Evolutionary conservation across 2,797 vertebrate genomes (phyloP).

Genomic region (Synaphobranchus kaupii): DNA sequence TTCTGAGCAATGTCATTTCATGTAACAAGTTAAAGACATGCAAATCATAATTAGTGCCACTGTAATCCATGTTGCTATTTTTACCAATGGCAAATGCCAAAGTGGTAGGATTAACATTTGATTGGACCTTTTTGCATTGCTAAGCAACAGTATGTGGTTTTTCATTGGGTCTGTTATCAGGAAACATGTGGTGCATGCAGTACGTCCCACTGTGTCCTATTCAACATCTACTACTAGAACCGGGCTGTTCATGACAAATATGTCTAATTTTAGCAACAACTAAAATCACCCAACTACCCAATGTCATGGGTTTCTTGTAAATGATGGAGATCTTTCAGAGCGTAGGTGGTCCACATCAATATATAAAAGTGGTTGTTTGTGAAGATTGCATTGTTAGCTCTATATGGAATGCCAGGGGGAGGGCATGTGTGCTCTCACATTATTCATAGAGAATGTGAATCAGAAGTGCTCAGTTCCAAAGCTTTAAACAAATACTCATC

Average conservation of each 20-base stretch:
- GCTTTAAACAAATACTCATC: conserved; percentile 44
- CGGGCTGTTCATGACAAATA: conserved; percentile 7
- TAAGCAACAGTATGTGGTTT: background rate
- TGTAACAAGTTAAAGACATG: too few relatives aligned
- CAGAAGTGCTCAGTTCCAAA: conserved; percentile 17
- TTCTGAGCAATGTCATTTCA: too few relatives aligned
- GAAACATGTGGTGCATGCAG: background rate
- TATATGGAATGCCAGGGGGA: conserved; percentile 31
- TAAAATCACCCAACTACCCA: conserved; percentile 20
- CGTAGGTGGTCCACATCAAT: conserved; percentile 3
- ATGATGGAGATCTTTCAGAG: conserved; percentile 29
- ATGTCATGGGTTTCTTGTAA: conserved; percentile 36
- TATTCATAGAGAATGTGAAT: conserved; percentile 36
- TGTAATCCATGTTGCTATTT: background rate
- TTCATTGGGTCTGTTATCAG: background rate
- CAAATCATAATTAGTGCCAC: too few relatives aligned
- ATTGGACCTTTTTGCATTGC: background rate
- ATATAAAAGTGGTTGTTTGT: conserved; percentile 31
- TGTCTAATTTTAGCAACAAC: conserved; percentile 11
- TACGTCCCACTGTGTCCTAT: background rate
- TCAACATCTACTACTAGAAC: background rate
- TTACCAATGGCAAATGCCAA: background rate
- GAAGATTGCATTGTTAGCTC: conserved; percentile 30
- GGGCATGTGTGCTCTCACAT: conserved; percentile 34
- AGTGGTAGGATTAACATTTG: background rate